Percentiles rank a stretch among this genome's conserved stretches.
phyloP scores from a whole-genome alignment of 1,140 invertebrate genomes.

The Potamilus streckersoni region DNA sequence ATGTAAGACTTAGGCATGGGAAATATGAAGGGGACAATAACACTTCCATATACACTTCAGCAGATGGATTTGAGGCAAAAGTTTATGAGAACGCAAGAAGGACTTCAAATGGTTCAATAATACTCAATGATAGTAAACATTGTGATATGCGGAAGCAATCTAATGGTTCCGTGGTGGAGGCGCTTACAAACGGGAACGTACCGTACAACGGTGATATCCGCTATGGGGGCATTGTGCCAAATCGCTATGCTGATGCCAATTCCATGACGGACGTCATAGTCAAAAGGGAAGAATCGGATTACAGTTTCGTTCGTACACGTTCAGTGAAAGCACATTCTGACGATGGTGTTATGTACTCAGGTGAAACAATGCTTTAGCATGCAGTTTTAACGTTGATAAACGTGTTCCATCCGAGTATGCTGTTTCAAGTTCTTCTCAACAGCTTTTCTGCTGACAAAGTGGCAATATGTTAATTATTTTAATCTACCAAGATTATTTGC shows the following conservation, averaged over 20 bases:
- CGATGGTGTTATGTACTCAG: conserved; percentile 54
- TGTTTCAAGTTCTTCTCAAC: too few relatives aligned
- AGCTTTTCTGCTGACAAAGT: too few relatives aligned
- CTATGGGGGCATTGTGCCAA: conserved; percentile 27
- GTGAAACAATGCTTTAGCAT: conserved; percentile 26
- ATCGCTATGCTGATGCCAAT: conserved; percentile 41
- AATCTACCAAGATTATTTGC: too few relatives aligned
- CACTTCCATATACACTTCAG: conserved; percentile 16
- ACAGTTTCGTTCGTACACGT: conserved; percentile 33
- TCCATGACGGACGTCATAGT: conserved; percentile 46
- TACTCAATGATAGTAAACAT: conserved; percentile 21
- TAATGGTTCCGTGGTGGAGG: conserved; percentile 48
- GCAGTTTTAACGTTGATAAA: too few relatives aligned
- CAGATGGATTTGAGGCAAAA: conserved; percentile 30
- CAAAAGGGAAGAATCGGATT: conserved; percentile 41
- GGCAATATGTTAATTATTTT: too few relatives aligned
- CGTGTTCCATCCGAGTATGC: too few relatives aligned
- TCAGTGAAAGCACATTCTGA: conserved; percentile 54
- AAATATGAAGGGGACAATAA: conserved; percentile 13
- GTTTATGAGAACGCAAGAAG: conserved; percentile 37
- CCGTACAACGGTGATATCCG: conserved; percentile 25
- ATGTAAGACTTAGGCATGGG: conserved; percentile 52
- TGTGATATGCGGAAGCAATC: conserved; percentile 45
- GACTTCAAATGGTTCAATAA: conserved; percentile 51
- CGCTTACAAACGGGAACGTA: conserved; percentile 19